Evolutionary conservation across 2,797 vertebrate species (phyloP).

Genomic region (Siniperca scherzeri): DNA sequence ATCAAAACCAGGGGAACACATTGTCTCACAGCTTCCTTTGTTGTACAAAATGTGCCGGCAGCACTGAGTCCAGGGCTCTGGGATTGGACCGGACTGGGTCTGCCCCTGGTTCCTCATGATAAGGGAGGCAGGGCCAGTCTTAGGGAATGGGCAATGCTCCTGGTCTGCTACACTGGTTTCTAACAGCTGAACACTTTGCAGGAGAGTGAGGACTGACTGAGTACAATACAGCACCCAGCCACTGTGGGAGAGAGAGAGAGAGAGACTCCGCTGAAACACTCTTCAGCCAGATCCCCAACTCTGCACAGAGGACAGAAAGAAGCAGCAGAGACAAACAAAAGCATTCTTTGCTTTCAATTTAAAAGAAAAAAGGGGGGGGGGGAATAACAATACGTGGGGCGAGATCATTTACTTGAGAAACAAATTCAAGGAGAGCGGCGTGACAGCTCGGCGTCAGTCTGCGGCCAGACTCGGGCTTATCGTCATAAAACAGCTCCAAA

Average conservation of each 20-base stretch:
- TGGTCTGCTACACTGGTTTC: slow-evolving; percentile 25
- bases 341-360: slow-evolving; percentile 80
- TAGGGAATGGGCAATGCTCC: slow-evolving; percentile 55
- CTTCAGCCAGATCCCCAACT: slow-evolving; percentile 66
- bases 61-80: slow-evolving; percentile 38
- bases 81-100: slow-evolving; percentile 68
- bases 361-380: slow-evolving; percentile 48
- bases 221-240: slow-evolving; percentile 50
- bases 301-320: slow-evolving; percentile 53
- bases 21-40: slow-evolving; percentile 75
- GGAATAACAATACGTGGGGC: slow-evolving; percentile 56
- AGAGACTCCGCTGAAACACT: slow-evolving; percentile 72
- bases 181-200: slow-evolving; percentile 51
- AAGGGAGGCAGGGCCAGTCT: slow-evolving; percentile 62
- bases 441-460: slow-evolving; percentile 58
- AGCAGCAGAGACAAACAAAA: slow-evolving; percentile 75
- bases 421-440: slow-evolving; percentile 74
- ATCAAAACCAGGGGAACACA: slow-evolving; percentile 51
- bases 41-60: slow-evolving; percentile 68
- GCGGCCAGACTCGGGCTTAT: neutral
- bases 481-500: slow-evolving; percentile 27
- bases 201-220: slow-evolving; percentile 42
- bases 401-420: slow-evolving; percentile 66
- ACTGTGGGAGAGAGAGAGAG: slow-evolving; percentile 30
- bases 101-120: slow-evolving; percentile 72